Base-by-base conservation (phyloP, 2,797 vertebrate genomes). In the Hippopotamyrus pictus region DNA sequence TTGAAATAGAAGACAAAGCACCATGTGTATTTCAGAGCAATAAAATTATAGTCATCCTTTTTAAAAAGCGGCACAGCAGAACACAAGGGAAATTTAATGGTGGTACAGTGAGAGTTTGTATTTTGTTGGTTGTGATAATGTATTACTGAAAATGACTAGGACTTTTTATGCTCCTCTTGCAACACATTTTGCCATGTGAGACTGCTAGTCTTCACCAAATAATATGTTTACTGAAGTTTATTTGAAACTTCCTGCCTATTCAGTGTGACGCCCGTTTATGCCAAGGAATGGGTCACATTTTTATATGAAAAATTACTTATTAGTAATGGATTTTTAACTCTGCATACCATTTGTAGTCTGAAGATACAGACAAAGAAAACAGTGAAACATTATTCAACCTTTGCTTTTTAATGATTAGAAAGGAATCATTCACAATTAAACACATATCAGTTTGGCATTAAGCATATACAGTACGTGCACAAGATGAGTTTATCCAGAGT, bases 391-490 rank as follows among this genome's bases (percentile, higher is more conserved):
- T 14, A 73, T 17, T 73, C 65, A n/a, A 44, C 37, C 11, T 79
- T 79, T n/a, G 93, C 94, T 92, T 92, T 95, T 95, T 95, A 95
- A 97, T 97, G 95, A 94, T 96, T 93, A 96, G 94, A 94, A 95
- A 95, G 95, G 92, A 94, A 92, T 95, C 93, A 90, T 96, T 96
- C 93, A 95, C 92, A 91, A 94, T 95, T 93, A 94, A 91, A 96
- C 95, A 92, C 25, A 29, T 93, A 93, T 93, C 95, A 94, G 94
- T 95, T 94, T 93, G 95, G 94, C 96, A 94, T 94, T 91, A 94
- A 95, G 94, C 95, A 95, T 97, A 96, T 95, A 98, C 97, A 97
- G 97, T 98, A 97, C 97, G 95, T 96, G 97, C 97, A 98, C 97
- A 96, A 96, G 96, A 14, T 94, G 93, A 96, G 96, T 96, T 95